Evolutionary conservation across 1,140 invertebrate genomes (phyloP), one percentile per base, ranked within the genome.

Genomic region (Caenorhabditis brenneri): DNA sequence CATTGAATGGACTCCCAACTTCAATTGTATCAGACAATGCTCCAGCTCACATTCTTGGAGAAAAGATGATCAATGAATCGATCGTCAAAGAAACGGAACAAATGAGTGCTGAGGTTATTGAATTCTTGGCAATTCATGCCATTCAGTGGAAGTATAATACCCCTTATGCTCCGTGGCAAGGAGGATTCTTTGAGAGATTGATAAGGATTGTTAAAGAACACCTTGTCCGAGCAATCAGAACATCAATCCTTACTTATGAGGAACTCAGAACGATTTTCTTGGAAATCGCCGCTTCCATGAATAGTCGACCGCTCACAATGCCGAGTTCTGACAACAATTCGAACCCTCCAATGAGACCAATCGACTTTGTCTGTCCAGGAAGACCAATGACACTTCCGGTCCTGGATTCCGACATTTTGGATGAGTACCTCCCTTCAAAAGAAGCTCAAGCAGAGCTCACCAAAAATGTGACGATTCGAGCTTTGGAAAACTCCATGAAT

Each of bases 1-100:
- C 9, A 29, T 42, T 48, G 1, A 27, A 79, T 42, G 83, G 79
- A 55, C n/a, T 31, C 5, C 83, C 79, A 12, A 6, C 24, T 22
- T 3, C 27, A 19, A 27, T 84, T 22, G 31, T 22, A 16, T 46
- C 46, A 12, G 83, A 84, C 83, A 84, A 84, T 27, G 78, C 49
- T n/a, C 29, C 79, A 3, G 65, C 48, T 79, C 82, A 81, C 46
- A 42, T 33, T 1, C 29, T 58, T 1, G 55, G 51, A 42, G n/a
- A 27, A 9, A 55, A 55, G 51, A 80, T 53, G 7, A 6, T 53
- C 2, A n/a, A 46, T 22, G 27, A 58, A 33, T 27, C 58, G 2
- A 36, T 65, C 39, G 12, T 42, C 39, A 6, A 51, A n/a, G n/a
- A n/a, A n/a, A n/a, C n/a, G n/a, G n/a, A n/a, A n/a, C n/a, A n/a